Conservation (phyloP, 2,797 vertebrate genomes). For the Parambassis ranga region DNA sequence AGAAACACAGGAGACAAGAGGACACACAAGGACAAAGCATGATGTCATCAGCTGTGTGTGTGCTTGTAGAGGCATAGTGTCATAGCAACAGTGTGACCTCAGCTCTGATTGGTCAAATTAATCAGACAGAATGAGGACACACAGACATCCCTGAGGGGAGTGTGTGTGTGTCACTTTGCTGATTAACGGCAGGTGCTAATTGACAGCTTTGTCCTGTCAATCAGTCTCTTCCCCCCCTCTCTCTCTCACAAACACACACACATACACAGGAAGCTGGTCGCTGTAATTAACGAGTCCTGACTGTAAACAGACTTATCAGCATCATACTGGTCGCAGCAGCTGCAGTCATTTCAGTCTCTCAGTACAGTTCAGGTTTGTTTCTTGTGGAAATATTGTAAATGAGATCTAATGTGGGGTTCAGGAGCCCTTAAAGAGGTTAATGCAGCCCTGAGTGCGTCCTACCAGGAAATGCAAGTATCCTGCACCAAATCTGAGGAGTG, state of each 20-base stretch:
- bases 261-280: constrained; percentile 5
- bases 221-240: no score
- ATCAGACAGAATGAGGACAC: background rate
- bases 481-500: no score
- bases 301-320: constrained; percentile 8
- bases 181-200: constrained; percentile 19
- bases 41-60: constrained; percentile 25
- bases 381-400: no score
- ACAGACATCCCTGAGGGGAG: background rate
- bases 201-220: constrained; percentile 15
- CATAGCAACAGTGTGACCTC: constrained; percentile 33
- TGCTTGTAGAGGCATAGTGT: background rate
- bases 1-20: constrained; percentile 24
- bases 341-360: background rate
- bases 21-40: constrained; percentile 42
- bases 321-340: background rate
- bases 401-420: no score
- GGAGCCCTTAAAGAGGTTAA: no score
- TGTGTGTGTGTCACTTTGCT: constrained; percentile 5
- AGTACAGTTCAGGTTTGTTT: no score
- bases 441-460: no score
- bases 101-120: constrained; percentile 33
- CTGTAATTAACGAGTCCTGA: background rate
- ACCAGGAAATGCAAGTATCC: no score
- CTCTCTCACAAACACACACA: background rate